phyloP scores from a whole-genome alignment of 1,140 invertebrate genomes.

The Pomacea maculata region DNA sequence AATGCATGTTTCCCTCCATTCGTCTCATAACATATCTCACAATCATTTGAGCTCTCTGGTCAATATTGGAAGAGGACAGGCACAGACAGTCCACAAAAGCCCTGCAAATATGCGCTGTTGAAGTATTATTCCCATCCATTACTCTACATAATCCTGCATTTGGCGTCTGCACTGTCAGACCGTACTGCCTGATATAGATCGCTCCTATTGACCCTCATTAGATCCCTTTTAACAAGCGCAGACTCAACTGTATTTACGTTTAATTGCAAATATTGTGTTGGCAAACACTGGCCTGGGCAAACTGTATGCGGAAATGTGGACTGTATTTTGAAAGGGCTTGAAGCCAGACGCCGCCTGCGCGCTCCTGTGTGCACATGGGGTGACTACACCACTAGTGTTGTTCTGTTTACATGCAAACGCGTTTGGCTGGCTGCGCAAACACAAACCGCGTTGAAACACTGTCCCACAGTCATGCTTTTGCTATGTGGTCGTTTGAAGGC shows the following conservation, averaged over 20 bases:
- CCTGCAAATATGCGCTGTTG: slow-evolving; percentile 11
- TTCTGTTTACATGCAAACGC: slow-evolving; percentile 15
- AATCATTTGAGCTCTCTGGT: background rate
- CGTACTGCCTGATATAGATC: slow-evolving; percentile 8
- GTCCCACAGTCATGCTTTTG: background rate
- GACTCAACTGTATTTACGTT: slow-evolving; percentile 3
- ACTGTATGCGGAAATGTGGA: slow-evolving; percentile 3
- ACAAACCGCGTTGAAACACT: slow-evolving; percentile 12
- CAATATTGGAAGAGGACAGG: slow-evolving; percentile 4
- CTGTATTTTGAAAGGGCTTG: slow-evolving; percentile 2
- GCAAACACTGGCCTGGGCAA: background rate
- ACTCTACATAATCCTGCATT: slow-evolving; percentile 9
- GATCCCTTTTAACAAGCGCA: slow-evolving; percentile 15
- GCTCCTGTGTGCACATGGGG: background rate
- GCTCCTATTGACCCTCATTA: slow-evolving; percentile 16
- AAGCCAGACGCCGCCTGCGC: background rate
- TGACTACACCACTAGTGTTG: background rate
- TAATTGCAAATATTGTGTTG: slow-evolving; percentile 11
- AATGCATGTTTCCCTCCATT: too few relatives aligned
- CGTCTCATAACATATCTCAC: too few relatives aligned
- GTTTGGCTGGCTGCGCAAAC: slow-evolving; percentile 3
- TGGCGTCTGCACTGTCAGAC: slow-evolving; percentile 2
- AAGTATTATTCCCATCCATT: slow-evolving; percentile 19
- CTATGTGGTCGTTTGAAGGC: too few relatives aligned
- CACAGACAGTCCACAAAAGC: slow-evolving; percentile 11